Evolutionary conservation across 1,140 invertebrate species (phyloP).

Genomic region (Cydia splendana): DNA sequence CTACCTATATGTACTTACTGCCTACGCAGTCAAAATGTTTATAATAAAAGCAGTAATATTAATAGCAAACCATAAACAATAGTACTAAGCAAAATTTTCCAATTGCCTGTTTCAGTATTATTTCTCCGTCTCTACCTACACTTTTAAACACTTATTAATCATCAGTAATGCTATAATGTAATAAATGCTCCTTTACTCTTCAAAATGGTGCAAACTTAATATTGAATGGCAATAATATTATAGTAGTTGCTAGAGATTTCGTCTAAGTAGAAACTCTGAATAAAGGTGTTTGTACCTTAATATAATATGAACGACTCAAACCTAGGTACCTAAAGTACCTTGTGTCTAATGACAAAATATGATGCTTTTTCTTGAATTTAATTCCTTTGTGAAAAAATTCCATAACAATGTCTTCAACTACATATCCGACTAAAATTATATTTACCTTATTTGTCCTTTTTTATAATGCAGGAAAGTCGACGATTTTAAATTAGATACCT

Average conservation of each 20-base stretch:
- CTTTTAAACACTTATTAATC: too few relatives aligned
- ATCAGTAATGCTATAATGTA: too few relatives aligned
- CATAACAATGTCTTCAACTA: slow-evolving; percentile 13
- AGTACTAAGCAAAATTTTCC: too few relatives aligned
- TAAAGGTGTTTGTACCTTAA: not conserved
- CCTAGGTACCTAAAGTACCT: not conserved
- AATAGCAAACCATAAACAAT: too few relatives aligned
- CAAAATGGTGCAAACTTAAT: slow-evolving; percentile 49
- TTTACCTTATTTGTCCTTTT: slow-evolving; percentile 9
- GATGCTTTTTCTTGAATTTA: not conserved
- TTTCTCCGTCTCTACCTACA: too few relatives aligned
- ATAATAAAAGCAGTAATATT: too few relatives aligned
- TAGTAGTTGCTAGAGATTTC: slow-evolving; percentile 43
- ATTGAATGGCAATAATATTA: slow-evolving; percentile 52
- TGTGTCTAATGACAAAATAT: not conserved
- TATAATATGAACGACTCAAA: slow-evolving; percentile 29
- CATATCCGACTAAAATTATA: slow-evolving; percentile 30
- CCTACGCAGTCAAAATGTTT: not conserved
- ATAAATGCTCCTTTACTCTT: slow-evolving; percentile 33
- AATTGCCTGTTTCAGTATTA: too few relatives aligned
- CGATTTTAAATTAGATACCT: not conserved
- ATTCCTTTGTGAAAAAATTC: not conserved
- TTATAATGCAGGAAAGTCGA: not conserved
- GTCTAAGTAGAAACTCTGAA: slow-evolving; percentile 34
- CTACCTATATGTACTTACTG: not conserved